Evolutionary conservation across 2,113 vertebrate genomes (phyloP).

Genomic region (Protobothrops mucrosquamatus): DNA sequence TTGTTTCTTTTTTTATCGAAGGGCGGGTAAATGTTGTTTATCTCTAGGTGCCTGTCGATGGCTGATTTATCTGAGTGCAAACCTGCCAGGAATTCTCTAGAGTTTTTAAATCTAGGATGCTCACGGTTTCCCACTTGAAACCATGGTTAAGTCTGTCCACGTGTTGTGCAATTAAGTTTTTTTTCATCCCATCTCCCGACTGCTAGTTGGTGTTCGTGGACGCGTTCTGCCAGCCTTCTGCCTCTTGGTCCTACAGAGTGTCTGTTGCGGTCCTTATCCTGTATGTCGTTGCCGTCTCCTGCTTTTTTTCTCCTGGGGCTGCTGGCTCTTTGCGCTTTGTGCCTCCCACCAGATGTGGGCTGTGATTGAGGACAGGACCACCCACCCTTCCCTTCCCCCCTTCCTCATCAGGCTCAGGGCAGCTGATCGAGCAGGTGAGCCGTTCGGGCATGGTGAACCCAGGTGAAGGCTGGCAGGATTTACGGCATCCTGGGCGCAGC

Average conservation of each 20-base stretch:
- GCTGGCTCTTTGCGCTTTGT: neutral
- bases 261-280: neutral
- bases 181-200: neutral
- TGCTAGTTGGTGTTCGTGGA: neutral
- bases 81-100: neutral
- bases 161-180: neutral
- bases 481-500: slow-evolving; percentile 71
- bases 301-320: neutral
- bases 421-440: slow-evolving; percentile 75
- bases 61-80: neutral
- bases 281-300: neutral
- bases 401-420: slow-evolving; percentile 62
- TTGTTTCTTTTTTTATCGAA: neutral
- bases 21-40: neutral
- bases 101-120: neutral
- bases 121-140: neutral
- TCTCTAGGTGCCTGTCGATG: neutral
- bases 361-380: neutral
- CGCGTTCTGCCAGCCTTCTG: neutral
- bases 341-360: neutral
- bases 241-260: neutral
- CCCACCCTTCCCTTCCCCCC: neutral
- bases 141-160: neutral
- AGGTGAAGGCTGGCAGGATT: slow-evolving; percentile 73
- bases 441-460: slow-evolving; percentile 79